Base-by-base conservation (phyloP, 2,888 invertebrate genomes). In the Sturmia bella region DNA sequence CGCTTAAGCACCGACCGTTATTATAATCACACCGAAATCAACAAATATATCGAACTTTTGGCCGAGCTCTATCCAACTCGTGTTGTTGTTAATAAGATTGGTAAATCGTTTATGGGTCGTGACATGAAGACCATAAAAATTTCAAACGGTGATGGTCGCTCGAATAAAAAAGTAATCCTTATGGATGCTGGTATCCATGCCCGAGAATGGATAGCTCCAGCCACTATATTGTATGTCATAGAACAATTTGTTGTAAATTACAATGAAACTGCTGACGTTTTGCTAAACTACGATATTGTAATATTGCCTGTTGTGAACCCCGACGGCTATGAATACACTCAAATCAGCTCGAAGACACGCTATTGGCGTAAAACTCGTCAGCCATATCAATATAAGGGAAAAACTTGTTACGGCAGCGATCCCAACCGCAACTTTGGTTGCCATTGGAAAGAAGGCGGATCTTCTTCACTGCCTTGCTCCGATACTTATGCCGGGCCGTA, bases 401-500 rank as follows among this genome's bases (percentile, higher is more conserved):
- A 32, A 0, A 87, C 87, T 12, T 96, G 96, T 85, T 90, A 91
- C 4, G 96, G 96, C 12, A 93, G 93, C 0, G 96, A 96, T 87
- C 93, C 93, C 0, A 96, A 96, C 89, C 91, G 96, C 1, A 96
- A 96, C 90, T 96, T 93, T 85, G 95, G 93, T 74, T 93, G 93
- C 86, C 91, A 92, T 82, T 96, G 95, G 95, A 93, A 93, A 88
- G 92, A 93, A 83, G 90, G 91, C 5, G 92, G 91, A 0, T 85
- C 90, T 0, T 90, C 89, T 0, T 84, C 85, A 1, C 83, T 75
- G 81, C 93, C 87, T 0, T 96, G 95, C 87, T 84, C 90, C 0
- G 93, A 94, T 0, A 93, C 89, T 0, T 96, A 91, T 88, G 92
- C 93, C 3, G 96, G 96, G 0, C 89, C 91, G 17, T 85, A 86